Evolutionary conservation across 2,113 vertebrate species (phyloP), one percentile per base, ranked within the genome.

Genomic region (Cryptomyrus ogoouensis): DNA sequence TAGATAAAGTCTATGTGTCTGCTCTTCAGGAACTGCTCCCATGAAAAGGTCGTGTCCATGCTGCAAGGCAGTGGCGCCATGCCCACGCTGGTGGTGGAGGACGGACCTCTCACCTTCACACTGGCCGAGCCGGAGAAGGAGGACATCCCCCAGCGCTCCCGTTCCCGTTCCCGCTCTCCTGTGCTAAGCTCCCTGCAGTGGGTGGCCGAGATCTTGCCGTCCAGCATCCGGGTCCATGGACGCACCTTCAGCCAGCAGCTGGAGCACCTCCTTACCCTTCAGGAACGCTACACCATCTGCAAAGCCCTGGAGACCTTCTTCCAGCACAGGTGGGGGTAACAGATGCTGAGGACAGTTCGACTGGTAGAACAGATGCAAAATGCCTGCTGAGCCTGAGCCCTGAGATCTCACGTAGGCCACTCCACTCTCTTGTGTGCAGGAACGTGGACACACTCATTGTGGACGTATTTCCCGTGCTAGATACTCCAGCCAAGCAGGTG

Each of bases 31-130:
- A 99, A 96, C 96, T 99, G 98, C 92, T 98, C 98, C 93, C 98
- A 99, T 0, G 98, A 99, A 95, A 99, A 99, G 96, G 98, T 99
- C 95, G 98, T 99, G 91, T 98, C 98, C 89, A 99, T 99, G 98
- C 96, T 99, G 92, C 98, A 99, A 95, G 98, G 98, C 94, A 99
- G 98, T 0, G 98, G 98, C 0, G 98, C 97, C 0, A 98, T 98
- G 96, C 98, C 98, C 92, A 98, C 98, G 4, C 95, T 99, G 80
- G 97, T 99, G 92, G 98, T 99, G 90, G 98, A 99, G 92, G 98
- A 99, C 44, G 98, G 98, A 1, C 97, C 97, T 0, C 94, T 97
- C 35, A 97, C 95, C 5, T 96, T 96, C 90, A 94, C 97, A 53
- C 94, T 89, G 0, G 94, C 95, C 92, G 98, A 99, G 90, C 96